These are phyloP conservation scores for Sorex maritimensis DNA, from an alignment of 2,797 vertebrate species.

Conservation along the genomic window DNA sequence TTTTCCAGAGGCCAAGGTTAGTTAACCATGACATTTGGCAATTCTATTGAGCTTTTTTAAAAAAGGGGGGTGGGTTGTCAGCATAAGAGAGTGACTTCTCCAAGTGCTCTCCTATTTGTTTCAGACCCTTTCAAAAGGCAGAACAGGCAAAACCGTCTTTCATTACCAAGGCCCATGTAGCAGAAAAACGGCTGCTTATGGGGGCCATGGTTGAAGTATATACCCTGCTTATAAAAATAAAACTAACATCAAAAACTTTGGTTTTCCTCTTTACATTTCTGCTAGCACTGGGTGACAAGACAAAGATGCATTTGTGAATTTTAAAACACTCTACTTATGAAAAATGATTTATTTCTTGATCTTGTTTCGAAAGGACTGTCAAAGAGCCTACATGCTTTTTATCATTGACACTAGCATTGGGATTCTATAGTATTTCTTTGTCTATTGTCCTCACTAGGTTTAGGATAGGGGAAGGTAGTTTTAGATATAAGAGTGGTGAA, in stretches of 20 bases:
- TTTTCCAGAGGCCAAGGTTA: constrained; percentile 49
- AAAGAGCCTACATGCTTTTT: constrained; percentile 65
- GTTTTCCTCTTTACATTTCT: constrained; percentile 74
- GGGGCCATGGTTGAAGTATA: constrained; percentile 21
- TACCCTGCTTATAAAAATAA: constrained; percentile 75
- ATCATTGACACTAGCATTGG: constrained; percentile 13
- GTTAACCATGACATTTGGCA: not conserved
- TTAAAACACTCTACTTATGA: not conserved
- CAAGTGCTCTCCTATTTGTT: not conserved
- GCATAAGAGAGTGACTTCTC: constrained; percentile 25
- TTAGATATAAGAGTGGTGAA: constrained; percentile 59
- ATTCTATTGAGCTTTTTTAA: constrained; percentile 47
- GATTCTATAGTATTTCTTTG: constrained; percentile 49
- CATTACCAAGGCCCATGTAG: constrained; percentile 36
- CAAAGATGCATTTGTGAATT: constrained; percentile 40
- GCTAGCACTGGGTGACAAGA: constrained; percentile 51
- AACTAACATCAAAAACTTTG: constrained; percentile 76
- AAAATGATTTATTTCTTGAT: constrained; percentile 66
- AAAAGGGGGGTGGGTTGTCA: not conserved
- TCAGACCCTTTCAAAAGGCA: constrained; percentile 62
- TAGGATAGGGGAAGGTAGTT: constrained; percentile 30
- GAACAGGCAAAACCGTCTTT: constrained; percentile 29
- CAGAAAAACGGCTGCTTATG: constrained; percentile 30
- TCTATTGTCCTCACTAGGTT: constrained; percentile 33
- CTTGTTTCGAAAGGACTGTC: constrained; percentile 70